Evolutionary conservation across 2,113 vertebrate genomes (phyloP).

Genomic region (Gracilinanus agilis): DNA sequence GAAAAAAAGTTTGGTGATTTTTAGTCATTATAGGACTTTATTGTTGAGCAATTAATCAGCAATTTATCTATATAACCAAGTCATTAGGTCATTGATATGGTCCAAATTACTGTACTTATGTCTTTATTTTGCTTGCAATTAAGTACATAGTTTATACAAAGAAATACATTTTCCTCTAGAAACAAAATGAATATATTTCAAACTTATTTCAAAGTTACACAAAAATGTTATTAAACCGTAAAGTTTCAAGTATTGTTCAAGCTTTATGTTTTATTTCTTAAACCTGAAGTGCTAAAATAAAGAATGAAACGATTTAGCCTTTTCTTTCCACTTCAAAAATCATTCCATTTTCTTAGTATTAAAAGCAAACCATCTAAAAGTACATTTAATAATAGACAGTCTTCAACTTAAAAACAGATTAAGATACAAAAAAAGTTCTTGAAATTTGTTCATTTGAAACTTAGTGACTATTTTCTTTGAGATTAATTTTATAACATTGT

Average conservation of each 20-base stretch:
- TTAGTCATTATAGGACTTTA: not conserved
- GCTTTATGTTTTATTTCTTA: not conserved
- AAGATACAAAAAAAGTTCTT: not conserved
- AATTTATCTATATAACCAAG: not conserved
- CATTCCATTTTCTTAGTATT: not conserved
- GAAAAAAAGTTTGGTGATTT: not conserved
- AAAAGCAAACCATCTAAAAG: not conserved
- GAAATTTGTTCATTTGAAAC: not conserved
- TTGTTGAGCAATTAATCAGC: not conserved
- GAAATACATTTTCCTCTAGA: not conserved
- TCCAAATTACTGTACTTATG: not conserved
- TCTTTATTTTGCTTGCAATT: not conserved
- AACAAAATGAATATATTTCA: not conserved
- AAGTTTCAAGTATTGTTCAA: not conserved
- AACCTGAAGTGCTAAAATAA: not conserved
- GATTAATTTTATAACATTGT: not conserved
- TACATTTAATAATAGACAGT: not conserved
- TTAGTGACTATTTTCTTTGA: not conserved
- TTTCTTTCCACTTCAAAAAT: not conserved
- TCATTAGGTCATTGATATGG: not conserved
- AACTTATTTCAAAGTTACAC: not conserved
- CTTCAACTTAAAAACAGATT: not conserved
- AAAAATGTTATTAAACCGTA: not conserved
- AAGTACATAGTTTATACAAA: not conserved
- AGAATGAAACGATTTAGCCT: not conserved